Percentiles rank a stretch among this genome's conserved stretches.
Conservation (phyloP, 2,797 vertebrate genomes). For the Syngnathus acus region DNA sequence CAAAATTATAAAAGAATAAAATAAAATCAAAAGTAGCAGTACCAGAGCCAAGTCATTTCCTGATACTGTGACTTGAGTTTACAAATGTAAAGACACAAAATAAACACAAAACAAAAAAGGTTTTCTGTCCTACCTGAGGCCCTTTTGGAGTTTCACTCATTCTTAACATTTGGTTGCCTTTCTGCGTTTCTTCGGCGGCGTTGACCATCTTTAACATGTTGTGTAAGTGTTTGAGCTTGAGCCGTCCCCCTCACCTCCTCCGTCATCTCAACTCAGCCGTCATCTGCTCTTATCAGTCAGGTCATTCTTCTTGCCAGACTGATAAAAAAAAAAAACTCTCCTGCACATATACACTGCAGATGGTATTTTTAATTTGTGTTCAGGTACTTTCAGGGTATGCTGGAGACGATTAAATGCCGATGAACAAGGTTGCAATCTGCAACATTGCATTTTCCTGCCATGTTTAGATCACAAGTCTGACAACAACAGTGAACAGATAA, state of each 20-base stretch:
- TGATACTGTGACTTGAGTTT: too few relatives aligned
- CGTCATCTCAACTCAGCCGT: constrained; percentile 44
- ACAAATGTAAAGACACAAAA: too few relatives aligned
- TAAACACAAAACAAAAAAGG: not conserved
- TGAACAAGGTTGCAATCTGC: not conserved
- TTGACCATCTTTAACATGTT: not conserved
- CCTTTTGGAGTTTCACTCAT: constrained; percentile 52
- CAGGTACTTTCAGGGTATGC: constrained; percentile 8
- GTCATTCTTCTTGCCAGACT: constrained; percentile 50
- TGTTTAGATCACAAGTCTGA: not conserved
- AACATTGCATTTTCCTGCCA: not conserved
- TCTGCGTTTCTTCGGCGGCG: constrained; percentile 13
- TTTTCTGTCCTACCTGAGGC: constrained; percentile 55
- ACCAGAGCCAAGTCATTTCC: not conserved
- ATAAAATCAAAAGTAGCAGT: too few relatives aligned
- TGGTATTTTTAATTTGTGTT: constrained; percentile 5
- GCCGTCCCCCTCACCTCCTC: constrained; percentile 24
- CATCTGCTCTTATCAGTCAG: constrained; percentile 59
- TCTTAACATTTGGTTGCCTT: constrained; percentile 26
- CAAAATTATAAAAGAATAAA: too few relatives aligned
- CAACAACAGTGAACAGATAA: not conserved
- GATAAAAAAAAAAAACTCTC: constrained; percentile 53
- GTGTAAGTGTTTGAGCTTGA: constrained; percentile 26
- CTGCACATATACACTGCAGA: not conserved
- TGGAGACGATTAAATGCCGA: constrained; percentile 5